Evolutionary conservation across 2,797 vertebrate species (phyloP).

Genomic region (Tinamus major): DNA sequence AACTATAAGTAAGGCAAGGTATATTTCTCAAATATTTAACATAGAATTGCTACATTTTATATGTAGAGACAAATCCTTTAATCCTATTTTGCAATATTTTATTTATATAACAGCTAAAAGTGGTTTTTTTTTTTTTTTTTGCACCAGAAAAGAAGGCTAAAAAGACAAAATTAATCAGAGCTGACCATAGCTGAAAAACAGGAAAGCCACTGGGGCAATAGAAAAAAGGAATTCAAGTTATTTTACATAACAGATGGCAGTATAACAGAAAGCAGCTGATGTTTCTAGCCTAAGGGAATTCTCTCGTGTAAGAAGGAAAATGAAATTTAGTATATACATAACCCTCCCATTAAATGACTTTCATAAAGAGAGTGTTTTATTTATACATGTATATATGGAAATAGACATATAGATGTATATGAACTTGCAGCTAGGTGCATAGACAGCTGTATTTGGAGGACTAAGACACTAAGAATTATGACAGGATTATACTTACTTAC

Average conservation of each 20-base stretch:
- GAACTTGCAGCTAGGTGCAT: not conserved
- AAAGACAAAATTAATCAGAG: slow-evolving; percentile 41
- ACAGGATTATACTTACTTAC: not conserved
- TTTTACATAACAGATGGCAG: slow-evolving; percentile 69
- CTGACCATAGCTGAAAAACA: slow-evolving; percentile 58
- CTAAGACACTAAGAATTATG: not conserved
- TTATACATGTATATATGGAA: not conserved
- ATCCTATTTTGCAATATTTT: slow-evolving; percentile 17
- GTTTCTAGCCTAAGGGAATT: slow-evolving; percentile 47
- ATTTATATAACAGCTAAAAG: slow-evolving; percentile 40
- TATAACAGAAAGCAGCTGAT: slow-evolving; percentile 68
- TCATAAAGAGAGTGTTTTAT: slow-evolving; percentile 15
- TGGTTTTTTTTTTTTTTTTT: too few relatives aligned
- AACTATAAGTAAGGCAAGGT: not conserved
- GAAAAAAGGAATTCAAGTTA: slow-evolving; percentile 54
- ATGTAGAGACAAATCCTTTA: slow-evolving; percentile 16
- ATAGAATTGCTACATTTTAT: not conserved
- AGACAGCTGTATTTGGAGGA: not conserved
- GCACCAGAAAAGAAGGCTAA: slow-evolving; percentile 30
- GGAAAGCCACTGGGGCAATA: slow-evolving; percentile 44
- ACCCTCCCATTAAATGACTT: slow-evolving; percentile 9
- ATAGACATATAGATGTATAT: not conserved
- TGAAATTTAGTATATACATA: slow-evolving; percentile 46
- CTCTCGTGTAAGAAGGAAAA: slow-evolving; percentile 38
- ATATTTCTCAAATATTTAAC: not conserved